Evolutionary conservation across 2,113 vertebrate species (phyloP).

Genomic region (Oplegnathus fasciatus): DNA sequence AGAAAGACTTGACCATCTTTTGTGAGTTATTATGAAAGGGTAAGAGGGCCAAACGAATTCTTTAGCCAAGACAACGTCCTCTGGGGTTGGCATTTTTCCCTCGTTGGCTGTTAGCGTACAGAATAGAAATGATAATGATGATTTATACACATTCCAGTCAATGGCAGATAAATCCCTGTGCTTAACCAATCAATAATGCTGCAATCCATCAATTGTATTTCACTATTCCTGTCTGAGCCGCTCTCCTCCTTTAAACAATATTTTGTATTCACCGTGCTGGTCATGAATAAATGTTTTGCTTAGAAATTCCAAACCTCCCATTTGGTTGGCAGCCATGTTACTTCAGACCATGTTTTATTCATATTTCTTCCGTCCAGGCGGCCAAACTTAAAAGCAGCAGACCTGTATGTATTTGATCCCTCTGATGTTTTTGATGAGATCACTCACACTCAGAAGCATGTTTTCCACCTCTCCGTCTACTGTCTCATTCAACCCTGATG

Average conservation of each 20-base stretch:
- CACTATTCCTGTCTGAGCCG: constrained; percentile 66
- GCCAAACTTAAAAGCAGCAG: constrained; percentile 69
- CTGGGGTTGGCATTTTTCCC: constrained; percentile 61
- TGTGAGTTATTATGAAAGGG: constrained; percentile 83
- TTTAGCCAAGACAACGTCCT: constrained; percentile 68
- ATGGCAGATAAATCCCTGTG: constrained; percentile 75
- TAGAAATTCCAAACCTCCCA: constrained; percentile 73
- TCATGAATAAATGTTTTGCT: constrained; percentile 81
- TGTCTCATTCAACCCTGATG: constrained; percentile 70
- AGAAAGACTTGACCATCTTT: constrained; percentile 76
- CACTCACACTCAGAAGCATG: constrained; percentile 64
- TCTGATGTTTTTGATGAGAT: constrained; percentile 77
- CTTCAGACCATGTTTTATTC: constrained; percentile 79
- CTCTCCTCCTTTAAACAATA: constrained; percentile 74
- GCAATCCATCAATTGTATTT: constrained; percentile 80
- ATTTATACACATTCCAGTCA: constrained; percentile 71
- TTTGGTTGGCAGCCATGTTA: constrained; percentile 74
- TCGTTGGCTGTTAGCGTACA: constrained; percentile 48
- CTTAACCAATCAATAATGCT: constrained; percentile 76
- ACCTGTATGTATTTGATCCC: constrained; percentile 71
- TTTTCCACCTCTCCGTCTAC: constrained; percentile 65
- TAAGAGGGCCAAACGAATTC: constrained; percentile 79
- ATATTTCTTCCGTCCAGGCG: constrained; percentile 63
- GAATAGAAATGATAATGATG: constrained; percentile 72
- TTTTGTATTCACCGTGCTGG: constrained; percentile 63